Evolutionary conservation across 2,888 invertebrate genomes (phyloP).

Genomic region (Aspidiotus rigidus): DNA sequence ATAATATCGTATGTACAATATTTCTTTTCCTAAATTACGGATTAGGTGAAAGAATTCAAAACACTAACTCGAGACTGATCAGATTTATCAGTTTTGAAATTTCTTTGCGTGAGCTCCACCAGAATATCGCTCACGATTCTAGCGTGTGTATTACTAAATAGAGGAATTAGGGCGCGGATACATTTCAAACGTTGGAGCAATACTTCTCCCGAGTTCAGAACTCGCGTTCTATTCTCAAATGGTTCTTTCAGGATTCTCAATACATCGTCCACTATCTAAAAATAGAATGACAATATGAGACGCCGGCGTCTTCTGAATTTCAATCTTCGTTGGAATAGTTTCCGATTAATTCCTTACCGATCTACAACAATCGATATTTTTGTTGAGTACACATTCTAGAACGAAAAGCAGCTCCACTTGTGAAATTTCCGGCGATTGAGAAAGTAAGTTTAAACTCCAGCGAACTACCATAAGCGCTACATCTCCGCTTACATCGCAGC

Average conservation of each 20-base stretch:
- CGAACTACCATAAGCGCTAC: constrained; percentile 5
- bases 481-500: neutral
- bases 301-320: neutral
- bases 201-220: constrained; percentile 21
- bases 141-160: neutral
- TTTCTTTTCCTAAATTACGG: neutral
- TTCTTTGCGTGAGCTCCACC: neutral
- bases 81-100: constrained; percentile 3
- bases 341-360: neutral
- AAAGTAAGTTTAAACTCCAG: constrained; percentile 8
- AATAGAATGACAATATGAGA: constrained; percentile 1
- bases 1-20: neutral
- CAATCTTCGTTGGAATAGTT: neutral
- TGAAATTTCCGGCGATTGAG: constrained; percentile 15
- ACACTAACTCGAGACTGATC: constrained; percentile 3
- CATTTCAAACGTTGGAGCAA: constrained; percentile 17
- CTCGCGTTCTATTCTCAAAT: constrained; percentile 12
- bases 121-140: constrained; percentile 13
- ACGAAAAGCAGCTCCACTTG: constrained; percentile 15
- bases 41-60: neutral
- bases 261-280: constrained; percentile 7
- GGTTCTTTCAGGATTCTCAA: constrained; percentile 11
- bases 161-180: constrained; percentile 14
- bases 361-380: neutral
- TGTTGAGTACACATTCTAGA: neutral